Evolutionary conservation across 1,140 invertebrate species (phyloP), one percentile per base, ranked within the genome.

Genomic region (Drosophila sucinea): DNA sequence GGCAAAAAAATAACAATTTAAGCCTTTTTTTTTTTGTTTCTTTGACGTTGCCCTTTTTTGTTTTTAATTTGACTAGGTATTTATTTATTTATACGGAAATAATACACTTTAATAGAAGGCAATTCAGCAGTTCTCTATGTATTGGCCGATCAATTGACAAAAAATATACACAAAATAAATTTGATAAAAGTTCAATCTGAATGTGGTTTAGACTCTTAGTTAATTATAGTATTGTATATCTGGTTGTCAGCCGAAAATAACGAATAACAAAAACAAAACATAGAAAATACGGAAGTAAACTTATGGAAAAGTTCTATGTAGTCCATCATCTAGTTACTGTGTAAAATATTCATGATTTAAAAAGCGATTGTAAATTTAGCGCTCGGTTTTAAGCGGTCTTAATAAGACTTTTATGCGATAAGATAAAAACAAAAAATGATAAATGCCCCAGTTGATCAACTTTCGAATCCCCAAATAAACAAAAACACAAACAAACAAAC

Each of bases 311-410:
- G 67, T 76, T 85, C 71, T 87, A 70, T 68, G 83, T 87, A 85
- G 82, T 85, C 79, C 83, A 87, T 87, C 83, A 85, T 73, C 63
- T 77, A 77, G 73, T 77, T 77, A 77, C 67, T 77, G 82, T 85
- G 82, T 85, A 85, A 87, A 87, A 76, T 86, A 86, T 87, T 86
- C 71, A 82, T 69, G 61, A 55, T 73, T 40, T 60, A 72, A 66
- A 79, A 70, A 60, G 72, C 81, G 78, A 85, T 70, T 86, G 84
- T 86, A 86, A 57, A 86, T 86, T 86, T 82, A 86, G 82, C 66
- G 71, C 71, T 86, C 81, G 82, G 73, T 87, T 87, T 86, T 87
- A 86, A 83, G 82, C 70, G 83, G 82, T 87, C 79, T 86, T 86
- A 79, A 86, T 89, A 87, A 87, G 83, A 87, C 80, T 86, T 86